Percentiles rank a stretch among this genome's conserved stretches.
phyloP scores from a whole-genome alignment of 2,797 vertebrate genomes.

The Phoeniculus purpureus region DNA sequence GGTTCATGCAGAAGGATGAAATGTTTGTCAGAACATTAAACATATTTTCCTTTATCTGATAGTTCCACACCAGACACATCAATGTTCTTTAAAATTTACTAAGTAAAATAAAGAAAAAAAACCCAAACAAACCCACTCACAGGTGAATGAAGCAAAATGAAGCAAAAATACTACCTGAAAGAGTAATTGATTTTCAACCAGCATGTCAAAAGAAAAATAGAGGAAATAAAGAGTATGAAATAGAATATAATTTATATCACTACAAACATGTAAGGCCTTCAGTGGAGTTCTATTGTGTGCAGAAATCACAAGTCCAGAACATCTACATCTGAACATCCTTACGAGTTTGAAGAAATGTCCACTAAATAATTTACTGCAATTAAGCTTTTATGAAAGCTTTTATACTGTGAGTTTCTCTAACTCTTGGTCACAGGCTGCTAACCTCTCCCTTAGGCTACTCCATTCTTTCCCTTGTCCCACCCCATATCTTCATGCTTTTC shows the following conservation, averaged over 20 bases:
- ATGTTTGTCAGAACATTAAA: neutral
- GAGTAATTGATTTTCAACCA: neutral
- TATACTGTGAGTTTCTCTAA: conserved; percentile 16
- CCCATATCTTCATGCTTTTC: neutral
- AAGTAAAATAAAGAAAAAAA: neutral
- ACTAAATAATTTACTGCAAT: neutral
- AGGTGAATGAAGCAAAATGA: neutral
- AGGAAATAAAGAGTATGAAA: rapidly evolving
- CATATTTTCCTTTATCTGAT: neutral
- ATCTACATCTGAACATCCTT: neutral
- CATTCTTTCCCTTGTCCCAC: conserved; percentile 17
- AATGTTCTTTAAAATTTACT: neutral
- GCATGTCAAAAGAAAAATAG: neutral
- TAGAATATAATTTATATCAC: neutral
- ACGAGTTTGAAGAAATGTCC: neutral
- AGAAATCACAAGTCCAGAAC: neutral
- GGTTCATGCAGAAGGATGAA: neutral
- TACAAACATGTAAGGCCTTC: neutral
- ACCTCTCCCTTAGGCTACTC: conserved; percentile 5
- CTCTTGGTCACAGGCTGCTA: conserved; percentile 12
- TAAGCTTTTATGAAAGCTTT: neutral
- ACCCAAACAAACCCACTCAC: neutral
- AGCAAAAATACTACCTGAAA: neutral
- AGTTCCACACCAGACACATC: neutral
- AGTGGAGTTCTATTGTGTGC: neutral